These are phyloP conservation scores for Aporophyla lueneburgensis DNA, from an alignment of 2,888 invertebrate genomes.

Conservation along the genomic window DNA sequence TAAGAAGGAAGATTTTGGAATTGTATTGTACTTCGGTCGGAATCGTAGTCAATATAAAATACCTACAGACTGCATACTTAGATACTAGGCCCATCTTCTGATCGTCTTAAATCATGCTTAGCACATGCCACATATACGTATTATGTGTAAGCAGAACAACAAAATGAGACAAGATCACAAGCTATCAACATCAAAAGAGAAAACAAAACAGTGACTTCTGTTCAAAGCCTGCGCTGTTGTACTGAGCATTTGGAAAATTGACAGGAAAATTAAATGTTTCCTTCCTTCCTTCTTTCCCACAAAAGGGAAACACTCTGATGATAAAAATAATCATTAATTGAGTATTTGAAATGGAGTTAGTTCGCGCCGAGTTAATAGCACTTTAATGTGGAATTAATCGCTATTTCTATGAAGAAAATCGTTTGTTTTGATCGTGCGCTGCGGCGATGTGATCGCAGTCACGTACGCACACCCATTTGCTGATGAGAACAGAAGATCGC, in stretches of 20 bases:
- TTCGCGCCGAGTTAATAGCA: slow-evolving; percentile 39
- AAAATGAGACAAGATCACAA: neutral
- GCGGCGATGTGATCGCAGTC: slow-evolving; percentile 72
- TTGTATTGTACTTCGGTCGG: no score
- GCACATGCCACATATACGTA: no score
- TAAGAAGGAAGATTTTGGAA: no score
- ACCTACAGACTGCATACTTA: no score
- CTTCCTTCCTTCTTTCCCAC: slow-evolving; percentile 2
- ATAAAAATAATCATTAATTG: slow-evolving; percentile 41
- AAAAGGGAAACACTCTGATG: slow-evolving; percentile 6
- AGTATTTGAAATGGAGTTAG: slow-evolving; percentile 46
- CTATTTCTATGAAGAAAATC: slow-evolving; percentile 76
- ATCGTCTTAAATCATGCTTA: no score
- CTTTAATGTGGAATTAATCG: slow-evolving; percentile 76
- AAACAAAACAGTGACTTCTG: no score
- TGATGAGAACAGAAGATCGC: neutral
- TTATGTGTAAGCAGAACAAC: neutral
- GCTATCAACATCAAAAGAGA: no score
- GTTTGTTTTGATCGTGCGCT: slow-evolving; percentile 79
- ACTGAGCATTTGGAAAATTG: neutral
- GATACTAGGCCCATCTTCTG: no score
- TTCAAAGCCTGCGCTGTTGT: neutral
- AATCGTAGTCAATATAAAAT: no score
- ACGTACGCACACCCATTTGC: slow-evolving; percentile 72
- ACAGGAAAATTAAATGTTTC: neutral